Evolutionary conservation across 2,797 vertebrate species (phyloP).

Genomic region (Capromys pilorides): DNA sequence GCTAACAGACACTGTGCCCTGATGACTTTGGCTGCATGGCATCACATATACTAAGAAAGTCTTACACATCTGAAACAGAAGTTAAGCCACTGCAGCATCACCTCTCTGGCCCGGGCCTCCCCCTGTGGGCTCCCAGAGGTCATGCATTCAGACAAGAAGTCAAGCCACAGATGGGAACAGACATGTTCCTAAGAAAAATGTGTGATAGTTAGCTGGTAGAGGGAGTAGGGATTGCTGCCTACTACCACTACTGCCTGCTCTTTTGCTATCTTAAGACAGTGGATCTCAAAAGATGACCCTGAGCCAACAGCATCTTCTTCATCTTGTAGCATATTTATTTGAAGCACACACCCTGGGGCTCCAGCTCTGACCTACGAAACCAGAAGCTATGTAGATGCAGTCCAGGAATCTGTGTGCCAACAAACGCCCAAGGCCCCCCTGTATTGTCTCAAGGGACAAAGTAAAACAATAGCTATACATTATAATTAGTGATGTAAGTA

Average conservation of each 20-base stretch:
- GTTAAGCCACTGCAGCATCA: background rate
- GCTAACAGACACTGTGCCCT: background rate
- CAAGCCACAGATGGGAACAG: background rate
- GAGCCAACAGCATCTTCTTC: background rate
- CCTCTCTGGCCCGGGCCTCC: accelerated
- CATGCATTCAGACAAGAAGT: background rate
- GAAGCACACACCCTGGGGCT: background rate
- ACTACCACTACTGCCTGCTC: background rate
- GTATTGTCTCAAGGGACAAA: background rate
- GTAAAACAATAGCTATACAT: background rate
- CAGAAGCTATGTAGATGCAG: background rate
- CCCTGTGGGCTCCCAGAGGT: background rate
- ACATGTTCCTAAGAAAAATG: background rate
- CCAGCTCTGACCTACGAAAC: background rate
- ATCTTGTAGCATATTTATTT: background rate
- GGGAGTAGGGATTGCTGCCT: background rate
- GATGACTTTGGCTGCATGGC: background rate
- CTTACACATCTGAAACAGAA: conserved; percentile 39
- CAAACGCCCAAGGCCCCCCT: background rate
- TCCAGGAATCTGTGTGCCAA: background rate
- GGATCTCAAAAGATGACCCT: background rate
- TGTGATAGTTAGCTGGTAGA: background rate
- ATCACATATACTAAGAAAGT: background rate
- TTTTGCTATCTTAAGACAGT: background rate
- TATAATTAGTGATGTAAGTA: background rate